Base-by-base conservation (phyloP, 2,888 invertebrate species). In the Tenthredo mesomela region DNA sequence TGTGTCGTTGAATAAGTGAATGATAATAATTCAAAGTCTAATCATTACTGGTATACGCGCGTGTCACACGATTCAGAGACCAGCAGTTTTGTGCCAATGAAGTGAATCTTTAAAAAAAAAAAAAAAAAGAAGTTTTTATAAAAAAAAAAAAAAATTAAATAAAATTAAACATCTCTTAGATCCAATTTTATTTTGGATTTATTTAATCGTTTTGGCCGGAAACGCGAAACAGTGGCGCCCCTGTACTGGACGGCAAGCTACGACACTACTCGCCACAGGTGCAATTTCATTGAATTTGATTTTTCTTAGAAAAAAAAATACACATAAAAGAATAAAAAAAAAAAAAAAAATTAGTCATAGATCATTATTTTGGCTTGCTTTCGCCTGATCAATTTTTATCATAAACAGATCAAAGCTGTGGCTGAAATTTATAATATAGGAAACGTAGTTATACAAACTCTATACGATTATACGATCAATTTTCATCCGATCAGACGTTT, bases 141-240 rank as follows among this genome's bases (percentile, higher is more conserved):
- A 61, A 10, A 61, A 61, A 5, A 4, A 25, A 61, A 61, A 61
- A 61, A 10, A 61, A 61, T 12, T 12, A 25, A 61, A 61, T 9
- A 54, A 54, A 25, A 37, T 54, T 33, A 10, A n/a, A 37, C 33
- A 25, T 43, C 21, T 12, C 21, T 82, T 65, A 67, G 21, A 18
- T 47, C 29, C n/a, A 50, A 37, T 70, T 77, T 54, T 54, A 78
- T 80, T 54, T 70, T 47, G 61, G 21, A 50, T 78, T 77, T 43
- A 75, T 70, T 78, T 25, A 71, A 33, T 65, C 54, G 71, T 29
- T 33, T 29, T 29, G n/a, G n/a, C 2, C 47, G 33, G 58, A 85
- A 90, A 91, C 90, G 88, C 89, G 88, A 88, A 91, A 92, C 92
- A 90, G 92, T 92, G 92, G 92, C 92, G 92, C 92, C 92, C 88